Conservation (phyloP, 2,888 invertebrate species). For the Alloplasta piceator region DNA sequence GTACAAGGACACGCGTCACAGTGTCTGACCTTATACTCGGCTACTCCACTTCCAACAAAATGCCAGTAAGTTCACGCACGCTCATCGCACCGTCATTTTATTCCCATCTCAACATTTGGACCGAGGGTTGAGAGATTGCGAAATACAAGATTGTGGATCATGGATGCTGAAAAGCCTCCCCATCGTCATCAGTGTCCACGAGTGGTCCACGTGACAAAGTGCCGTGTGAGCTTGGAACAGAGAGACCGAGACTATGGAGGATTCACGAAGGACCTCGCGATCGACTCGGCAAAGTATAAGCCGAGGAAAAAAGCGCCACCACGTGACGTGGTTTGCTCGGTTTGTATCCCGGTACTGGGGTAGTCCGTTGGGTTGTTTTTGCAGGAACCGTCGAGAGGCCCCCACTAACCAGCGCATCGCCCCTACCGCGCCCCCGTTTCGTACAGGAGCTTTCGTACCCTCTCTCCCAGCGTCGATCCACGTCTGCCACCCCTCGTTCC, state of each 20-base stretch:
- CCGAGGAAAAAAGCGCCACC: constrained; percentile 54
- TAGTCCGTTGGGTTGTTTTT: constrained; percentile 76
- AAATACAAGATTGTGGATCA: too few relatives aligned
- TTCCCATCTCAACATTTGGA: too few relatives aligned
- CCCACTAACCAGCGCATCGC: constrained; percentile 44
- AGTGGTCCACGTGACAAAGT: constrained; percentile 52
- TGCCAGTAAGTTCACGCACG: too few relatives aligned
- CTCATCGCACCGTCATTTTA: too few relatives aligned
- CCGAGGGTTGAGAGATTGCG: too few relatives aligned
- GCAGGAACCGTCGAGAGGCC: constrained; percentile 63
- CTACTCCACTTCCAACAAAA: constrained; percentile 33
- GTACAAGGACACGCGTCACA: constrained; percentile 28
- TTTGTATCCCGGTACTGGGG: constrained; percentile 76
- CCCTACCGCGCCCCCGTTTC: constrained; percentile 29
- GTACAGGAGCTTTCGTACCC: constrained; percentile 9
- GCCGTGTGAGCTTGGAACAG: constrained; percentile 9
- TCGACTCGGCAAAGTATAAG: constrained; percentile 3
- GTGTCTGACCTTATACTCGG: constrained; percentile 43
- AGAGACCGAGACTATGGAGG: background rate
- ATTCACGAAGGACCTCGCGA: constrained; percentile 21
- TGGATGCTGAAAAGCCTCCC: too few relatives aligned
- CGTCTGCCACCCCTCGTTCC: constrained; percentile 34
- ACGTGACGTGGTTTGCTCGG: constrained; percentile 72
- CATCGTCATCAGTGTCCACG: constrained; percentile 6
- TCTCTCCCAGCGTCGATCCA: constrained; percentile 9